These are phyloP conservation scores for Peribatodes rhomboidaria DNA, from an alignment of 2,888 invertebrate species.

Conservation along the genomic window DNA sequence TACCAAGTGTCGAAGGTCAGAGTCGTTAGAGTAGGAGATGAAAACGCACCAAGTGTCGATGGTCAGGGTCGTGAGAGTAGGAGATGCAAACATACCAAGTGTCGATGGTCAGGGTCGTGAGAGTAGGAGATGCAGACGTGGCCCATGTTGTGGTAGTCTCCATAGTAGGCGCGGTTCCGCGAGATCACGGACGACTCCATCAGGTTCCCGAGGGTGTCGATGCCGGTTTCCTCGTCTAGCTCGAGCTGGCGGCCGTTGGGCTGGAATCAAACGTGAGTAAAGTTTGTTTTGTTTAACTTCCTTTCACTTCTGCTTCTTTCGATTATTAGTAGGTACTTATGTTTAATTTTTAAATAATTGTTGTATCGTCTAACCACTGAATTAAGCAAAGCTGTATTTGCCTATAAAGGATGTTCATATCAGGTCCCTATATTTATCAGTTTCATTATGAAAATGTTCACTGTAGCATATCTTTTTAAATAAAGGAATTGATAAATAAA, in stretches of 20 bases:
- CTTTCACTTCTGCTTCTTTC: no score
- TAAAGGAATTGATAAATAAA: no score
- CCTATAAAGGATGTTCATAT: neutral
- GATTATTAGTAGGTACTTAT: no score
- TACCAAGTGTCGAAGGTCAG: no score
- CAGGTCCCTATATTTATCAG: no score
- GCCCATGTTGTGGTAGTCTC: slow-evolving; percentile 94
- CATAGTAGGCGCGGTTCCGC: slow-evolving; percentile 90
- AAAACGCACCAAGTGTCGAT: slow-evolving; percentile 89
- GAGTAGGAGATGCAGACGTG: slow-evolving; percentile 92
- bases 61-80: slow-evolving; percentile 93
- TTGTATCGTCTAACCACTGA: no score
- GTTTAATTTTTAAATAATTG: no score
- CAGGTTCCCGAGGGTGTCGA: slow-evolving; percentile 92
- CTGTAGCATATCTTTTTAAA: no score
- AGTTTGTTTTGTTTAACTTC: no score
- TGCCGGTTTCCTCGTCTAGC: slow-evolving; percentile 90
- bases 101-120: slow-evolving; percentile 93
- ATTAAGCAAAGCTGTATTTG: no score
- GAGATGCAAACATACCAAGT: slow-evolving; percentile 90
- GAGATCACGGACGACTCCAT: slow-evolving; percentile 91
- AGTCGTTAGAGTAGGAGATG: no score
- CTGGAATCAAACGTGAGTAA: slow-evolving; percentile 68
- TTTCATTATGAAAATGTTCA: no score
- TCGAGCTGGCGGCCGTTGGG: slow-evolving; percentile 84